Conservation (phyloP, 2,113 vertebrate genomes). For the Oncorhynchus gorbuscha region DNA sequence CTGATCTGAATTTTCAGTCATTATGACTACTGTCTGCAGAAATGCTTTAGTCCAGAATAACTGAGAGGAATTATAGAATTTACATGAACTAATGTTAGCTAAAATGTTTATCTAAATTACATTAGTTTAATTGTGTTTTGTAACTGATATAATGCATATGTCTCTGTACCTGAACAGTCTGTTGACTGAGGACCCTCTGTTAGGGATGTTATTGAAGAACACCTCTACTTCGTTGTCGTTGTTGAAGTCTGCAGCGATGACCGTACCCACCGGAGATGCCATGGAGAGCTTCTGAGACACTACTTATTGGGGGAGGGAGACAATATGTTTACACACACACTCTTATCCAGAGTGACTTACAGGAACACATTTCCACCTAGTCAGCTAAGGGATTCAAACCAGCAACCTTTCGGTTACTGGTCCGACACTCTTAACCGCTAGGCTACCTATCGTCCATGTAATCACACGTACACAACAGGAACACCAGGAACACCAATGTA, state of each 20-base stretch:
- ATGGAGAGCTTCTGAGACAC: slow-evolving; percentile 94
- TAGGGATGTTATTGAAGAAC: slow-evolving; percentile 99
- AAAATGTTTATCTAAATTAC: too few species aligned
- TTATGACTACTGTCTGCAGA: neutral
- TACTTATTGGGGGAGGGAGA: slow-evolving; percentile 80
- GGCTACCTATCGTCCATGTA: neutral
- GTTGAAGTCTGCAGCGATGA: slow-evolving; percentile 92
- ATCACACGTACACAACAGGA: neutral
- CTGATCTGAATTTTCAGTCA: neutral
- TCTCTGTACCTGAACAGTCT: slow-evolving; percentile 88
- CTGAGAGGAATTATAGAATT: too few species aligned
- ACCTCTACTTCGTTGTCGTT: slow-evolving; percentile 96
- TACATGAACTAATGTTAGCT: too few species aligned
- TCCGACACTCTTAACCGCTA: too few species aligned
- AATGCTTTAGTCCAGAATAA: too few species aligned
- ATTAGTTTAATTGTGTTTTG: too few species aligned
- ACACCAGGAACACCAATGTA: too few species aligned
- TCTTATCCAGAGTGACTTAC: too few species aligned
- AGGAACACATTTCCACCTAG: too few species aligned
- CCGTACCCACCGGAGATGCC: slow-evolving; percentile 91
- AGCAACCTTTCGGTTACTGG: too few species aligned
- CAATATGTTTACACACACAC: neutral
- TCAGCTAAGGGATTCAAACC: too few species aligned
- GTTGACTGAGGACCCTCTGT: slow-evolving; percentile 89
- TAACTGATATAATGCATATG: neutral